Base-by-base conservation (phyloP, 2,888 invertebrate species). In the Drosophila aldrichi region DNA sequence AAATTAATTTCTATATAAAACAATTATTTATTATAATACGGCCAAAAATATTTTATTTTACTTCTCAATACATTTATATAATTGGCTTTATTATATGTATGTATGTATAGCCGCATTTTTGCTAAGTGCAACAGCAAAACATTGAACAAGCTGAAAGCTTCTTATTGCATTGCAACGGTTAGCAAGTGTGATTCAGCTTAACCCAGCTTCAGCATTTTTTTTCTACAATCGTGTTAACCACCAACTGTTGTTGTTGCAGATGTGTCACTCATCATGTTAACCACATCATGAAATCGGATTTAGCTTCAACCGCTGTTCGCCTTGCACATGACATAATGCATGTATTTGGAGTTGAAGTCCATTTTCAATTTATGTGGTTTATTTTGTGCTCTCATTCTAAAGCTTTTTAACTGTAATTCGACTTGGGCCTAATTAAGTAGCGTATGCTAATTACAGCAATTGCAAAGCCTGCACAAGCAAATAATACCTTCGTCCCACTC, bases 311-410 rank as follows among this genome's bases (percentile, higher is more conserved):
- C 48, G 52, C 41, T 61, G 70, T 56, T 70, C 59, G 74, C 77
- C 72, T 86, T 77, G 80, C 41, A 59, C 64, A 83, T 83, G 81
- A 69, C 70, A 79, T 85, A 80, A 75, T 68, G 64, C 60, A 62
- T 8, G 32, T 54, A 60, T 67, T 70, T 54, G 49, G 38, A 71
- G 54, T 64, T 67, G 20, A 52, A 57, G 46, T 55, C 32, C 55
- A 40, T 55, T 54, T 40, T 14, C 49, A 29, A 49, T 49, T 60
- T 48, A 20, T 58, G 20, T 41, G 9, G 20, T 44, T 56, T 38
- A 38, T 18, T 57, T 36, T 41, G 41, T 52, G 38, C 38, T 58
- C 46, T 59, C 51, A 36, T 58, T 57, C 43, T 36, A 40, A 43
- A 34, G 46, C 43, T 65, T 59, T 60, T 64, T 58, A 56, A 70